Conservation (phyloP, 2,797 vertebrate species). For the Leptodactylus fallax region DNA sequence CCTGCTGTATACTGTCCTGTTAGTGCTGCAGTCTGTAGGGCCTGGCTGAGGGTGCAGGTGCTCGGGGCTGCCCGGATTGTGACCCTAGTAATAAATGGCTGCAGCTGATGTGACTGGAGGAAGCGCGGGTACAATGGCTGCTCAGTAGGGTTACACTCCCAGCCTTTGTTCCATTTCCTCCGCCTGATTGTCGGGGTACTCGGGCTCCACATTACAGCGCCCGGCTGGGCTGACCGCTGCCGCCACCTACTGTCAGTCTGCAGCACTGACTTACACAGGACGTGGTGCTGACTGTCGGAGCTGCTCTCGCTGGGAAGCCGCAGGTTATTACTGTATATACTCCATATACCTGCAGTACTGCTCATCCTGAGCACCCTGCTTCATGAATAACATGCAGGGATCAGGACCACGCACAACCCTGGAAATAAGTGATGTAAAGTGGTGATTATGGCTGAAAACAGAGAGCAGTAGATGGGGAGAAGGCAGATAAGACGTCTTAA, state of each 20-base stretch:
- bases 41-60: neutral
- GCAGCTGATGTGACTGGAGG: neutral
- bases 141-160: neutral
- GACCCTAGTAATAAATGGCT: neutral
- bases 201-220: too few species aligned
- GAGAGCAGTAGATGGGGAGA: too few species aligned
- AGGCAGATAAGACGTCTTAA: too few species aligned
- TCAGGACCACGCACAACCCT: too few species aligned
- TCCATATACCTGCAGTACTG: neutral
- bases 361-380: neutral
- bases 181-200: neutral
- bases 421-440: too few species aligned
- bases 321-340: too few species aligned
- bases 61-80: neutral
- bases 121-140: slow-evolving; percentile 13
- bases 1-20: too few species aligned
- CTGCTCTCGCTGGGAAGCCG: too few species aligned
- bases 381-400: too few species aligned
- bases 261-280: neutral
- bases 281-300: neutral
- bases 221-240: neutral
- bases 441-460: too few species aligned
- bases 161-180: neutral
- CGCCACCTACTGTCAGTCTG: neutral
- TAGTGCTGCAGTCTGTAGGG: too few species aligned